A percentile compares a stretch with the other conserved stretches of the same genome.
Evolutionary conservation across 2,888 invertebrate species (phyloP).

Genomic region (Phrixothrix hirtus): DNA sequence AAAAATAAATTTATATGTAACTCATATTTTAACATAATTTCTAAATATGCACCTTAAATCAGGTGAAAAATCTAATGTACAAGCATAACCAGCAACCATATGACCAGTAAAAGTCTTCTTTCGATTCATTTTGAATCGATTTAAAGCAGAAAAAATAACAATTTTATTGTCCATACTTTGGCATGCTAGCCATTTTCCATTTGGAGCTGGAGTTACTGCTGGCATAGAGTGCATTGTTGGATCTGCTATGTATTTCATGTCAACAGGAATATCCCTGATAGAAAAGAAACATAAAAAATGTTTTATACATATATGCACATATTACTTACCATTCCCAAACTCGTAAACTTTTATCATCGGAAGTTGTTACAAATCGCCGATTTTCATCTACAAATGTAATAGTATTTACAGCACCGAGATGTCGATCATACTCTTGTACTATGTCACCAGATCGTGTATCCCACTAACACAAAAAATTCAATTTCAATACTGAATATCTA

Average conservation of each 20-base stretch:
- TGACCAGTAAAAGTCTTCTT: constrained; percentile 98
- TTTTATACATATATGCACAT: too few species aligned
- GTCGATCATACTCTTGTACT: constrained; percentile 97
- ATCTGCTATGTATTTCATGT: constrained; percentile 99
- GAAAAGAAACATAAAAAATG: too few species aligned
- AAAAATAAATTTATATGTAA: background rate
- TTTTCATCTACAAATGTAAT: constrained; percentile 99
- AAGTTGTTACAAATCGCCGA: constrained; percentile 95
- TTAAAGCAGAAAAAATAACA: constrained; percentile 95
- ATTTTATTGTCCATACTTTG: constrained; percentile 99
- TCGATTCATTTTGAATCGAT: constrained; percentile 96
- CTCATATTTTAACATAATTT: background rate
- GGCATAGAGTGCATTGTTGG: constrained; percentile 99
- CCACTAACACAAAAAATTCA: constrained; percentile 70
- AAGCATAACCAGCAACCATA: constrained; percentile 99
- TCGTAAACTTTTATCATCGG: constrained; percentile 97
- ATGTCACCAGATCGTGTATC: constrained; percentile 93
- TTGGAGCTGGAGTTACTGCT: constrained; percentile 91
- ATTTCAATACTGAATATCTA: too few species aligned
- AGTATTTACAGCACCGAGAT: constrained; percentile 97
- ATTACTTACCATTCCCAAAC: constrained; percentile 95
- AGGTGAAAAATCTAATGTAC: constrained; percentile 94
- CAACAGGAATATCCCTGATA: constrained; percentile 86
- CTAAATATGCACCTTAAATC: constrained; percentile 81
- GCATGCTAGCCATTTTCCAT: constrained; percentile 98